Evolutionary conservation across 2,113 vertebrate genomes (phyloP).

Genomic region (Barnardius zonarius): DNA sequence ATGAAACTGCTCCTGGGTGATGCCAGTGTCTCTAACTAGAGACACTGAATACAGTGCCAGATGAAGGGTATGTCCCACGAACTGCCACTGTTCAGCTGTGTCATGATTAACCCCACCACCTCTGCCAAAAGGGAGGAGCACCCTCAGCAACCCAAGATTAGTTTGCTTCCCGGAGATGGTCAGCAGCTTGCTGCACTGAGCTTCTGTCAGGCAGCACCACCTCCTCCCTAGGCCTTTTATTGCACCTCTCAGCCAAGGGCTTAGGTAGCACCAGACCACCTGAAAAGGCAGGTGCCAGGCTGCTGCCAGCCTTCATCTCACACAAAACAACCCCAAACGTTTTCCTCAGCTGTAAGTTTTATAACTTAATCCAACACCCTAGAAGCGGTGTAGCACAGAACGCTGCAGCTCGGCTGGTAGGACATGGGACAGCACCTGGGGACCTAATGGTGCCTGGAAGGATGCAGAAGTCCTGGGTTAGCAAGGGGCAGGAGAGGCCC

Average conservation of each 20-base stretch:
- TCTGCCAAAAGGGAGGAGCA: neutral
- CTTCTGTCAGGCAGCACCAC: neutral
- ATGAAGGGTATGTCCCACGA: neutral
- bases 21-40: neutral
- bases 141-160: neutral
- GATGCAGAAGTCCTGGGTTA: neutral
- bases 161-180: accelerated
- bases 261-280: neutral
- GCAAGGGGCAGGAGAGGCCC: neutral
- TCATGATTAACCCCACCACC: too few species aligned
- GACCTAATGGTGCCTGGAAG: neutral
- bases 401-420: neutral
- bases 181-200: neutral
- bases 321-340: accelerated
- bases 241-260: neutral
- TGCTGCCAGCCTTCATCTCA: neutral
- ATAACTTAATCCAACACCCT: neutral
- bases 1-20: neutral
- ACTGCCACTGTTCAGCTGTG: neutral
- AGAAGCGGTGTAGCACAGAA: neutral
- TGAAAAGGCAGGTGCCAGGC: neutral
- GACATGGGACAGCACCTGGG: accelerated
- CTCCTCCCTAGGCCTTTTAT: neutral
- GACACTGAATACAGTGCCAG: too few species aligned
- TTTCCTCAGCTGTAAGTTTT: neutral